A percentile compares a stretch with the other conserved stretches of the same genome.
These are phyloP conservation scores for Sicus ferrugineus DNA, from an alignment of 2,888 invertebrate genomes.

Conservation along the genomic window DNA sequence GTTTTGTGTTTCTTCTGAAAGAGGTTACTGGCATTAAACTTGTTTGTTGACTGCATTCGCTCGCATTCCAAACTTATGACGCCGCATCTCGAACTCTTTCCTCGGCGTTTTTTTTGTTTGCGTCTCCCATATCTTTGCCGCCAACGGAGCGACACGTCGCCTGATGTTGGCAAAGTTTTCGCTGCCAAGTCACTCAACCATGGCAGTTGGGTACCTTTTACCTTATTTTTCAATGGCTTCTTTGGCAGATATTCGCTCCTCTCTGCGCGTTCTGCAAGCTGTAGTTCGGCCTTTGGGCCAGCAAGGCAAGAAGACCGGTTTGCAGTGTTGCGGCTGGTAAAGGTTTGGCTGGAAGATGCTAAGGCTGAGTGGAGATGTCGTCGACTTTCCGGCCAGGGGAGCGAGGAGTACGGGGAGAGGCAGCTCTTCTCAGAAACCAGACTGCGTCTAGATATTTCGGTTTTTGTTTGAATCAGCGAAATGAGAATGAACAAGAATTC, in stretches of 20 bases:
- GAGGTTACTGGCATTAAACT: constrained; percentile 8
- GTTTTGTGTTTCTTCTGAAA: constrained; percentile 7
- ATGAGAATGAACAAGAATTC: no score
- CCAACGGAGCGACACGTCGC: background rate
- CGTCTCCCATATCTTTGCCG: background rate
- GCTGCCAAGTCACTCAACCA: background rate
- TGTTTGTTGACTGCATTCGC: constrained; percentile 10
- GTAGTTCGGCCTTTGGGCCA: background rate
- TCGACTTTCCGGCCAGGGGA: background rate
- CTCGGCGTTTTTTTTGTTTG: background rate
- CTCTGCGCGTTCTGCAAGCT: background rate
- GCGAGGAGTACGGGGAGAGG: background rate
- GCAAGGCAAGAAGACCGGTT: background rate
- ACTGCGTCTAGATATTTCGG: no score
- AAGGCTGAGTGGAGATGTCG: no score
- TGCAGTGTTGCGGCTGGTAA: background rate
- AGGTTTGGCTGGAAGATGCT: background rate
- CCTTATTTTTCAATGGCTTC: constrained; percentile 16
- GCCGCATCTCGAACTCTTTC: constrained; percentile 10
- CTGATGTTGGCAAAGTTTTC: constrained; percentile 2
- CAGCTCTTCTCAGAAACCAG: no score
- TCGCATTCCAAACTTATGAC: constrained; percentile 30
- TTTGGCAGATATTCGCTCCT: background rate
- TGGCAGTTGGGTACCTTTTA: constrained; percentile 2
- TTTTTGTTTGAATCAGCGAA: no score